Evolutionary conservation across 2,113 vertebrate genomes (phyloP).

Genomic region (Brevimyrus niger): DNA sequence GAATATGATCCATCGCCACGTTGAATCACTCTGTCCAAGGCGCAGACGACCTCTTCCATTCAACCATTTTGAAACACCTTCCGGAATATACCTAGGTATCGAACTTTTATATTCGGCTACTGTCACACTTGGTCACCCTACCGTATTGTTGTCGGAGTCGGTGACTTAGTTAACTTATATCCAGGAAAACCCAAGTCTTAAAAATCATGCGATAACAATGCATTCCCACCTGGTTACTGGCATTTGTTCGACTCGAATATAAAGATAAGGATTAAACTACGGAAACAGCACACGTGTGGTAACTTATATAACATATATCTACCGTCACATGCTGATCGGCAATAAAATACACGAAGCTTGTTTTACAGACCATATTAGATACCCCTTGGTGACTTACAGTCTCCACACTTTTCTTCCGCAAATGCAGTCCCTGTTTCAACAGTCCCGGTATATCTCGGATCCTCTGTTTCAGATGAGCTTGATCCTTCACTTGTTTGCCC

Average conservation of each 20-base stretch:
- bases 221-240: background rate
- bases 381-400: constrained; percentile 10
- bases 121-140: background rate
- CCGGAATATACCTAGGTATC: background rate
- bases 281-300: background rate
- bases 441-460: constrained; percentile 64
- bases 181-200: background rate
- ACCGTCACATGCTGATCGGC: background rate
- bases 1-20: background rate
- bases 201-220: background rate
- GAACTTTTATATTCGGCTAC: background rate
- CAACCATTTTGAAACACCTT: background rate
- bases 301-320: background rate
- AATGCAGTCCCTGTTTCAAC: constrained; percentile 64
- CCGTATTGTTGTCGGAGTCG: no score
- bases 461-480: constrained; percentile 63
- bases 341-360: background rate
- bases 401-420: constrained; percentile 56
- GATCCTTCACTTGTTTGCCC: constrained; percentile 45
- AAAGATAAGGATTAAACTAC: background rate
- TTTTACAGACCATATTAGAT: background rate
- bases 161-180: background rate
- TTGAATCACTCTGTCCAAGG: background rate
- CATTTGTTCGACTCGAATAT: background rate
- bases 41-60: background rate